Evolutionary conservation across 1,140 invertebrate genomes (phyloP), one percentile per base, ranked within the genome.

Genomic region (Drosophila sp.): DNA sequence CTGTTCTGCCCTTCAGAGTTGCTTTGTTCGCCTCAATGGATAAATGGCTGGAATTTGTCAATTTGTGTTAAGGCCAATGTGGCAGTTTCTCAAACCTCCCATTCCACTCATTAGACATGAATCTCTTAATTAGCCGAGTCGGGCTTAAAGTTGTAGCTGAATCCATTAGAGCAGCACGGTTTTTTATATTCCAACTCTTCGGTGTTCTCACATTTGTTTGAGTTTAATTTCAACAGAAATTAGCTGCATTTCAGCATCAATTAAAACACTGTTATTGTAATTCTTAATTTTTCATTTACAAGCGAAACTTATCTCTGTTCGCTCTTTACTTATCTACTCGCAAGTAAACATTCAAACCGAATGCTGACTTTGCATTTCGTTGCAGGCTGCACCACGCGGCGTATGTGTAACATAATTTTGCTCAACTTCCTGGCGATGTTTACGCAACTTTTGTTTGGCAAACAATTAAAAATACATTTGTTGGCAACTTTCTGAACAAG

Each of bases 61-160:
- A 86, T 86, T 87, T 54, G 78, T 81, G 82, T 86, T 86, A 86
- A 75, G 77, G 74, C 81, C 81, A 84, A 86, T 86, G 81, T 78
- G 72, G 72, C 59, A 72, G 57, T 86, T 80, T 78, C 69, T 78
- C 70, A 75, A 56, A 61, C 40, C 40, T 38, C 58, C 58, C 66
- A 62, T 45, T 16, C 40, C 43, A 50, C 41, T 25, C 40, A 45
- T 27, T 21, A 56, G 50, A 59, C 51, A 80, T 51, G 46, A 34
- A 69, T 67, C 63, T 61, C 77, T 81, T 81, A 84, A 84, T 84
- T 84, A 78, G 78, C 69, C 66, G 36, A 46, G 51, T 51, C 11
- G 51, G 46, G 40, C 57, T 61, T 62, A 66, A 41, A 43, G 18
- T 50, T 53, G n/a, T 7, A 59, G 11, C 64, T 21, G 11, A 13